These are phyloP conservation scores for Amblyornis subalaris DNA, from an alignment of 2,113 vertebrate species.

Conservation along the genomic window DNA sequence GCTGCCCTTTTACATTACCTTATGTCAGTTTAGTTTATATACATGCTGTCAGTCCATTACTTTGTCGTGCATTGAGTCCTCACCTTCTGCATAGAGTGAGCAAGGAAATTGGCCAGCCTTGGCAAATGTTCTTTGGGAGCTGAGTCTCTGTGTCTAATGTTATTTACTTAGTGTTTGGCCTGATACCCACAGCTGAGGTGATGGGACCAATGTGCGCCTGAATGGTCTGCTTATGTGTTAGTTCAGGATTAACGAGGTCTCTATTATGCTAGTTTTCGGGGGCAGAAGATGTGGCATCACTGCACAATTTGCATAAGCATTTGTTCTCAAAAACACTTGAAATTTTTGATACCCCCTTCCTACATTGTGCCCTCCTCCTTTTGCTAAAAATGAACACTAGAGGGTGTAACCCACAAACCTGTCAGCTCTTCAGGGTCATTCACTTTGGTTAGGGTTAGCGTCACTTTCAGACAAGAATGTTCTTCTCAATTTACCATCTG, in stretches of 20 bases:
- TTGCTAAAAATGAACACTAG: background rate
- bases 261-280: background rate
- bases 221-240: background rate
- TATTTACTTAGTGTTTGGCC: background rate
- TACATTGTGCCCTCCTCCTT: background rate
- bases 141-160: background rate
- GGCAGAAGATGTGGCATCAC: background rate
- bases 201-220: background rate
- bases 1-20: background rate
- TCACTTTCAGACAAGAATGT: rapidly evolving
- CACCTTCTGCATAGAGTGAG: background rate
- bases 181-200: background rate
- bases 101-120: background rate
- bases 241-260: background rate
- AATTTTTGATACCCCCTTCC: background rate
- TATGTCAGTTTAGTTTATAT: background rate
- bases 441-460: background rate
- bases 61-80: background rate
- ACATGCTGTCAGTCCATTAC: background rate
- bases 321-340: background rate
- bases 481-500: background rate
- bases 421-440: background rate
- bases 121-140: background rate
- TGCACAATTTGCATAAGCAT: background rate
- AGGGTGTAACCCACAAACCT: background rate